Evolutionary conservation across 2,888 invertebrate genomes (phyloP), one percentile per base, ranked within the genome.

Genomic region (Leucophenga montana): DNA sequence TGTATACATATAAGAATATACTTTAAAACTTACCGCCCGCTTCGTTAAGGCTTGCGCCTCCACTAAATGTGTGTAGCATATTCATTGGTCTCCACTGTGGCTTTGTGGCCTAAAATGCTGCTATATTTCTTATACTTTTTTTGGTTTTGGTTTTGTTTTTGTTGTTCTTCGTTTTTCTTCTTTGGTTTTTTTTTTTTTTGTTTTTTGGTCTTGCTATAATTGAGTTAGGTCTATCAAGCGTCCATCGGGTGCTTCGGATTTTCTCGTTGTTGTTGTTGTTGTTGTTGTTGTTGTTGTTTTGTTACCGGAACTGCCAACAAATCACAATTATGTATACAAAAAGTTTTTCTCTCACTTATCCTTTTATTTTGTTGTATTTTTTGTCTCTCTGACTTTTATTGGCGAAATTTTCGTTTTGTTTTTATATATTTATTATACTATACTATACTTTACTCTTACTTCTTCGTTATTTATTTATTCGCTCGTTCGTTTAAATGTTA

Each of bases 31-130:
- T 74, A 84, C 84, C 84, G 75, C 79, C 78, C 78, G 78, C 80
- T 76, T 84, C 80, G 76, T 76, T 76, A 68, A 75, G 72, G 69
- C 80, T 75, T 75, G 82, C 82, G 75, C 80, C 79, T 70, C 85
- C 75, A 72, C 86, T 77, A 73, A 85, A 82, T 75, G 85, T 85
- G 76, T 87, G 86, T 78, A 87, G 77, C 87, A 86, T 87, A 79
- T 87, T 86, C 87, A 85, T 85, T 20, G 13, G 39, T 11, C 11
- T 39, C 39, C 39, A 39, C 39, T 39, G 39, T 39, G 3, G 39
- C 39, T 8, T 39, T 11, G 8, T 11, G 39, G 39, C 39, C 39
- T 39, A 39, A 53, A 20, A 50, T 50, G n/a, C 18, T 50, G 50
- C 18, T 50, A 18, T n/a, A 18, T 50, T 56, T 56, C 18, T 54